Base-by-base conservation (phyloP, 2,888 invertebrate genomes). In the Scaptodrosophila latifasciaeformis region DNA sequence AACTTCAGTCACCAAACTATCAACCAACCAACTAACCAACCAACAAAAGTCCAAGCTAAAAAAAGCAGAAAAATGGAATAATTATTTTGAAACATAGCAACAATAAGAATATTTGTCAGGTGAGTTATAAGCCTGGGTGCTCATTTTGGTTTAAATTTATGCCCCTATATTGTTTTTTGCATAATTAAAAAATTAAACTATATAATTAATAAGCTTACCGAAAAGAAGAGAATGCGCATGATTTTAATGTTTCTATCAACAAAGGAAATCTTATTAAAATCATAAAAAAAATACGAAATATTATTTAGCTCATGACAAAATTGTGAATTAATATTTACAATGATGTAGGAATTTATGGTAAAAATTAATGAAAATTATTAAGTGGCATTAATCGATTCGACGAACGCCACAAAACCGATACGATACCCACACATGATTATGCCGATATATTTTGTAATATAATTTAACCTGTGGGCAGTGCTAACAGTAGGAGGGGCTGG, bases 141-240 rank as follows among this genome's bases (percentile, higher is more conserved):
- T 64, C 54, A 65, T 63, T 58, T 59, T 63, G 62, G 59, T 60
- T 35, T 53, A 71, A 70, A 75, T 75, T 62, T 68, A 75, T 75
- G 70, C 68, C 68, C 61, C 57, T 61, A 70, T 72, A n/a, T n/a
- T n/a, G n/a, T n/a, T n/a, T n/a, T n/a, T 70, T 76, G 75, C 76
- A 72, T 76, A 76, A 75, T 78, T 76, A 75, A 72, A n/a, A 78
- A 75, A 72, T 75, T 78, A 78, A 76, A 69, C 70, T 72, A 68
- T 70, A 78, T 76, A 76, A 76, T 76, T 76, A 79, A 76, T 74
- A 74, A 74, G 77, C 56, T 61, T 49, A 58, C 42, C 56, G 3
- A 31, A 4, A 31, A 31, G 3, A 5, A 31, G 12, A 3, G n/a
- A n/a, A n/a, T n/a, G n/a, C n/a, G n/a, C n/a, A n/a, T n/a, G n/a